phyloP scores from a whole-genome alignment of 2,113 vertebrate species.

The Cryptomyrus ogoouensis region DNA sequence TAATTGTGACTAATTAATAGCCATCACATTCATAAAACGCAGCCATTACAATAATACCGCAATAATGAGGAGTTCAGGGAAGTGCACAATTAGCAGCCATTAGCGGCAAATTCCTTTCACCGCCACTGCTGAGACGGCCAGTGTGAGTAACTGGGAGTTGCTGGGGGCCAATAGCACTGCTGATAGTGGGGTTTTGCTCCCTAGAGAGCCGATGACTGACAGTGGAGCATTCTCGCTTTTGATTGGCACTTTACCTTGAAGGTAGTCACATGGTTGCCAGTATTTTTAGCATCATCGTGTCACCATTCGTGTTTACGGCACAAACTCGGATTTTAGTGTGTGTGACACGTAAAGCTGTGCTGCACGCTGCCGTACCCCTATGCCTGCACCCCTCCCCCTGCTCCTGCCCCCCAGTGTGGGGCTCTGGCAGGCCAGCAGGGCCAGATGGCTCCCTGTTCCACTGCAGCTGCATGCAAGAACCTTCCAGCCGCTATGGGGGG shows the following conservation, averaged over 20 bases:
- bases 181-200: neutral
- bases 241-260: neutral
- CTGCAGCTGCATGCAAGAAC: constrained; percentile 11
- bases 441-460: constrained; percentile 18
- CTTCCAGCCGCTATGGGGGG: neutral
- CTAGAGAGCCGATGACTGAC: neutral
- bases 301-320: neutral
- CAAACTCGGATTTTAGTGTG: neutral
- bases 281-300: neutral
- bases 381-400: neutral
- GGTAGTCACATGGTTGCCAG: neutral
- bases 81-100: constrained; percentile 1
- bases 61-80: neutral
- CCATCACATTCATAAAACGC: neutral
- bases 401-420: neutral
- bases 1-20: neutral
- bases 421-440: neutral
- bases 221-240: neutral
- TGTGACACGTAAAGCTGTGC: neutral
- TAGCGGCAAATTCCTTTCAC: neutral
- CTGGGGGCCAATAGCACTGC: neutral
- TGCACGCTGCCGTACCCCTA: neutral
- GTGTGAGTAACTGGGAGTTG: neutral
- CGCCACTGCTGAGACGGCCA: neutral
- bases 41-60: neutral